Evolutionary conservation across 2,113 vertebrate genomes (phyloP).

Genomic region (Chionis minor): DNA sequence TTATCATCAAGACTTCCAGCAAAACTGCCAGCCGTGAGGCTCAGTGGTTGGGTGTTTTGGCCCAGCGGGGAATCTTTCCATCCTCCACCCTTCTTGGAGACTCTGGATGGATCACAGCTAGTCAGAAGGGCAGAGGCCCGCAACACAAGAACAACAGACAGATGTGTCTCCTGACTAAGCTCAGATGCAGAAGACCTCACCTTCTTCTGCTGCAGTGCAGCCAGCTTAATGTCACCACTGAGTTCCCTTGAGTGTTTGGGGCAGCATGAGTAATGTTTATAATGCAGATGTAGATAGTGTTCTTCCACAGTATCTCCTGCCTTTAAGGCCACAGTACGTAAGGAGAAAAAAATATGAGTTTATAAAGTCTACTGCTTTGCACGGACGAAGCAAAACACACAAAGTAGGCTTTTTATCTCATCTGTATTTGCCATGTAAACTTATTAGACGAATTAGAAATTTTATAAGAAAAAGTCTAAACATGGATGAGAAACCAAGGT

Average conservation of each 20-base stretch:
- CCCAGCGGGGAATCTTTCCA: background rate
- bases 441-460: background rate
- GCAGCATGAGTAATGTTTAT: background rate
- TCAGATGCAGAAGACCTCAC: background rate
- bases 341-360: background rate
- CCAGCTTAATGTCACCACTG: background rate
- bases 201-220: background rate
- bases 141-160: background rate
- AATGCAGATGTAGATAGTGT: background rate
- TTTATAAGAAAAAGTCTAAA: background rate
- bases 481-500: background rate
- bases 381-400: background rate
- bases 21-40: background rate
- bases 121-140: background rate
- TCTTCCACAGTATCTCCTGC: background rate
- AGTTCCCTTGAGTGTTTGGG: background rate
- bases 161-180: background rate
- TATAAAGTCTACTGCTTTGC: background rate
- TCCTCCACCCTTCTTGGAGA: background rate
- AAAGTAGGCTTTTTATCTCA: background rate
- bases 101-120: background rate
- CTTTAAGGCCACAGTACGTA: background rate
- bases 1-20: background rate
- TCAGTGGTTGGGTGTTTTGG: background rate
- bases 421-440: background rate